A percentile compares a stretch with the other conserved stretches of the same genome.
Conservation (phyloP, 1,140 invertebrate species). For the Drosophila santomea region DNA sequence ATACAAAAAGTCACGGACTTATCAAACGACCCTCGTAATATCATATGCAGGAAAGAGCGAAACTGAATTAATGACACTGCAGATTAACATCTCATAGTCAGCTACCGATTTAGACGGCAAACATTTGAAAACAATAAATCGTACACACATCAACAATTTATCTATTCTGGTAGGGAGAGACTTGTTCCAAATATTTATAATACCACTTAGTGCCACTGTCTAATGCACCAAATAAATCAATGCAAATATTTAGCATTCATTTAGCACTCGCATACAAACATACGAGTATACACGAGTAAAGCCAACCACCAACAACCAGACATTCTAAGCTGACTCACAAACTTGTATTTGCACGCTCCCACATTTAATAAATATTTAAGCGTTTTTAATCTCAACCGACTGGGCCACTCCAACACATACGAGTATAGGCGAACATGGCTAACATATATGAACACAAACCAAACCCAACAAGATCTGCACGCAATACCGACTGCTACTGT, state of each 20-base stretch:
- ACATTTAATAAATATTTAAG: conserved; percentile 83
- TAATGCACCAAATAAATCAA: conserved; percentile 80
- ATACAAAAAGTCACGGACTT: too few species aligned
- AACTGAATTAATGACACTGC: conserved; percentile 50
- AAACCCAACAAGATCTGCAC: conserved; percentile 32
- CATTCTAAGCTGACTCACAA: conserved; percentile 71
- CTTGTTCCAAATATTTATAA: conserved; percentile 70
- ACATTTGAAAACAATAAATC: conserved; percentile 42
- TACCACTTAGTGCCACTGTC: conserved; percentile 64
- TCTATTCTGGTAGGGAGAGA: conserved; percentile 20
- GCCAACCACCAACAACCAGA: background rate
- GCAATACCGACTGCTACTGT: conserved; percentile 60
- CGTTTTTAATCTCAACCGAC: conserved; percentile 67
- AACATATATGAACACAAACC: conserved; percentile 2
- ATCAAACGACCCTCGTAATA: too few species aligned
- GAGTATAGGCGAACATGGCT: too few species aligned
- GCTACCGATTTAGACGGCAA: conserved; percentile 49
- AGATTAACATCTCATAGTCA: conserved; percentile 48
- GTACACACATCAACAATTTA: conserved; percentile 30
- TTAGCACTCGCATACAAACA: conserved; percentile 53
- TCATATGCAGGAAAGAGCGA: conserved; percentile 20
- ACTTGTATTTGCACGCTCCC: conserved; percentile 78
- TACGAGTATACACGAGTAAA: background rate
- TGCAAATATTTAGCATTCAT: conserved; percentile 78
- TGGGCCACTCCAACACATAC: conserved; percentile 27